Percentiles rank a stretch among this genome's conserved stretches.
phyloP scores from a whole-genome alignment of 2,888 invertebrate species.

The Theretra japonica region DNA sequence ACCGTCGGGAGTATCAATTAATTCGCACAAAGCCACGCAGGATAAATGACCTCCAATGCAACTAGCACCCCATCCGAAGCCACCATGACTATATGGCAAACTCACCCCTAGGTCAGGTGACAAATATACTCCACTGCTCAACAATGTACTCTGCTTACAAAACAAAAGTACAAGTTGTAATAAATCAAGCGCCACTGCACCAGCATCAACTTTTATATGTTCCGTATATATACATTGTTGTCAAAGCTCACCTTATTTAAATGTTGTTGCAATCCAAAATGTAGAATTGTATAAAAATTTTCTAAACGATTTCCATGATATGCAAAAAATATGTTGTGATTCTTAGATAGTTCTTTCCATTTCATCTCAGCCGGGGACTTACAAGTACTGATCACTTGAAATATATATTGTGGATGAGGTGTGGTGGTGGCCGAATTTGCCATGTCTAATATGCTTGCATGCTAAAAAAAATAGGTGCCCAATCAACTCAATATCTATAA shows the following conservation, averaged over 20 bases:
- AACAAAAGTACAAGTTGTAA: neutral
- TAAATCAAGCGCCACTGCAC: neutral
- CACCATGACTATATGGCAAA: conserved; percentile 89
- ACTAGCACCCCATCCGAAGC: conserved; percentile 91
- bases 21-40: conserved; percentile 92
- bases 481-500: too few relatives aligned
- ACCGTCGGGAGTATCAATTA: conserved; percentile 88
- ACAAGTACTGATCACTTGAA: conserved; percentile 85
- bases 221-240: neutral
- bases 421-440: conserved; percentile 73
- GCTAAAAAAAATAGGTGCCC: conserved; percentile 69
- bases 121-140: conserved; percentile 90
- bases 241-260: conserved; percentile 67
- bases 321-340: conserved; percentile 86
- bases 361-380: conserved; percentile 84
- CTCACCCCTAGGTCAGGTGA: conserved; percentile 90
- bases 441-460: conserved; percentile 81
- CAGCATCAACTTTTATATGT: neutral
- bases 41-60: conserved; percentile 90
- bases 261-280: conserved; percentile 90
- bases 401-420: conserved; percentile 87
- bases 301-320: conserved; percentile 93
- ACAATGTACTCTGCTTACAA: conserved; percentile 82
- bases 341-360: conserved; percentile 84
- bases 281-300: conserved; percentile 92